Base-by-base conservation (phyloP, 2,888 invertebrate genomes). In the Nudaria mundana region DNA sequence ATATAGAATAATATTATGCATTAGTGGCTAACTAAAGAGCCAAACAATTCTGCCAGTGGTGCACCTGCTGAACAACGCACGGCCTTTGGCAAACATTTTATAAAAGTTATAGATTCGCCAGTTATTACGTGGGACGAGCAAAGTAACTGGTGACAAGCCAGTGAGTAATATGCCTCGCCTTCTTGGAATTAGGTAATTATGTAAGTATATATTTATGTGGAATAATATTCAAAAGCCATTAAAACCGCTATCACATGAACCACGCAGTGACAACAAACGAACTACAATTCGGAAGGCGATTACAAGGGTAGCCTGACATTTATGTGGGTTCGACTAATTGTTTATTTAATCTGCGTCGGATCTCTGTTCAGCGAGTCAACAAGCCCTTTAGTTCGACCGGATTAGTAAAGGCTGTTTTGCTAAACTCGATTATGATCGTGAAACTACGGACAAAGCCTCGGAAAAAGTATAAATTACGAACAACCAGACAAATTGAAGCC, bases 231-330 rank as follows among this genome's bases (percentile, higher is more conserved):
- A n/a, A n/a, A n/a, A n/a, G n/a, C 14, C 18, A 18, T 18, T 30
- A 11, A 33, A 29, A 15, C 15, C 63, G 62, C 60, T 50, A 4
- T 8, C 34, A 52, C 18, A 47, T 22, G 1, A 8, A 14, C 55
- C 48, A 32, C 13, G 40, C 24, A 28, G 32, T 24, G 7, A 22
- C 39, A 30, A 45, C 47, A 52, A 62, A 67, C 66, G 60, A 48
- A 58, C 51, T 59, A 52, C 46, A 59, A 66, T 54, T 63, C 56
- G 48, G 56, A 55, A 63, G 63, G 64, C 70, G 71, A 74, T 75
- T 75, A 76, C 68, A 63, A 67, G 71, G 77, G 76, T 67, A 60
- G 53, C 48, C 25, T 57, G 71, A 64, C 71, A 64, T 65, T 65
- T 59, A 71, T 63, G 65, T 55, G 74, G 71, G 63, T 65, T 49